A percentile compares a stretch with the other conserved stretches of the same genome.
phyloP scores from a whole-genome alignment of 64 coral and sea anemone genomes.

The Stylophora pistillata region DNA sequence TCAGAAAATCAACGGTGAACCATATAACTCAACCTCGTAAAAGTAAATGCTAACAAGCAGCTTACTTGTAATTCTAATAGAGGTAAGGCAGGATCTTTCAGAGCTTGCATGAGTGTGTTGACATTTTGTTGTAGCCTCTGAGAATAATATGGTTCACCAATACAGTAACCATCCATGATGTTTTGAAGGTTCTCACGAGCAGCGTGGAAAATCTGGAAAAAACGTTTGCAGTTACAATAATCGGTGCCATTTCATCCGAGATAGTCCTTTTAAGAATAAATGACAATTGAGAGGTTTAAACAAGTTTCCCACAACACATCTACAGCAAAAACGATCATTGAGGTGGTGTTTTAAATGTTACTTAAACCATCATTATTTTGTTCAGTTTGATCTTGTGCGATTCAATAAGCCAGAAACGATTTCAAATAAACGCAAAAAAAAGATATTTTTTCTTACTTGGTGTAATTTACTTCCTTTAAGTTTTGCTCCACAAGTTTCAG shows the following conservation, averaged over 20 bases:
- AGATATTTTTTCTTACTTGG: slow-evolving; percentile 49
- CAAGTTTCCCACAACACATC: too few species aligned
- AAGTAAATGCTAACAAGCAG: not conserved
- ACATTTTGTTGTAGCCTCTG: slow-evolving; percentile 76
- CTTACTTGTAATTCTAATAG: slow-evolving; percentile 84
- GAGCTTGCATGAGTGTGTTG: slow-evolving; percentile 54
- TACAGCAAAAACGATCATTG: too few species aligned
- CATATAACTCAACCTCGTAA: not conserved
- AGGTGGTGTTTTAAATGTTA: too few species aligned
- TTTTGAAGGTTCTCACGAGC: slow-evolving; percentile 88
- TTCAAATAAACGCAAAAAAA: not conserved
- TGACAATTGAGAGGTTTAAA: too few species aligned
- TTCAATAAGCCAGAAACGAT: not conserved
- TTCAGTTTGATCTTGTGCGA: too few species aligned
- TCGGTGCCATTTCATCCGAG: not conserved
- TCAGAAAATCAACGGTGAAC: not conserved
- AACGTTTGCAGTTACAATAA: not conserved
- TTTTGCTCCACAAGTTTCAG: slow-evolving; percentile 54
- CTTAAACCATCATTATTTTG: too few species aligned
- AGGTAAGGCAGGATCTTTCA: slow-evolving; percentile 86
- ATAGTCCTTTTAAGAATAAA: not conserved
- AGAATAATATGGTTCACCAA: slow-evolving; percentile 84
- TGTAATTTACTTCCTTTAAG: slow-evolving; percentile 86
- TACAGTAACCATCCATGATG: slow-evolving; percentile 88
- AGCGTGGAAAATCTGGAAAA: slow-evolving; percentile 70